phyloP scores from a whole-genome alignment of 2,113 vertebrate genomes.

The Isurus oxyrinchus region DNA sequence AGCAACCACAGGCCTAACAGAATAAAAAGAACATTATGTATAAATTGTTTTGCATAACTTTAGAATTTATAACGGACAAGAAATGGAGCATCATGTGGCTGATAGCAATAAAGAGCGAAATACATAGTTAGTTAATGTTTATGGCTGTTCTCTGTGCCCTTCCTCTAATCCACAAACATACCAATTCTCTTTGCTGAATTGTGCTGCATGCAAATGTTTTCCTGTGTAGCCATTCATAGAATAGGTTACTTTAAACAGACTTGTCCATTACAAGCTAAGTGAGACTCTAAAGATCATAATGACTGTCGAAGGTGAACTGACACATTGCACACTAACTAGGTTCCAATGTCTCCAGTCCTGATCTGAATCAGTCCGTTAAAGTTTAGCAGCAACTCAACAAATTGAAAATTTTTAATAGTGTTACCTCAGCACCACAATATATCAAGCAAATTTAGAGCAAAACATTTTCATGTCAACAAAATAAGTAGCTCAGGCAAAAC shows the following conservation, averaged over 20 bases:
- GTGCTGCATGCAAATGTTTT: neutral
- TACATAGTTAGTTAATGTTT: neutral
- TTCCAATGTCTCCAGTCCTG: neutral
- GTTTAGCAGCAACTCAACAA: neutral
- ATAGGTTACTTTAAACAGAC: neutral
- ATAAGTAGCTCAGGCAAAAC: neutral
- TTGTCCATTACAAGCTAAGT: neutral
- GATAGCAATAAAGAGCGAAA: neutral
- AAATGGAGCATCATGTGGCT: neutral
- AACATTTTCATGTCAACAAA: neutral
- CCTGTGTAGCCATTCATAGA: neutral
- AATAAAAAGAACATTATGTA: neutral
- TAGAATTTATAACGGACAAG: neutral
- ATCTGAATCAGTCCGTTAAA: neutral
- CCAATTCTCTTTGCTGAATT: neutral
- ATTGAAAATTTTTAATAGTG: neutral
- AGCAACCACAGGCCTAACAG: constrained; percentile 82
- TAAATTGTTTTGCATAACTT: neutral
- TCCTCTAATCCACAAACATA: neutral
- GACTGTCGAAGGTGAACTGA: neutral
- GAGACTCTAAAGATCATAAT: neutral
- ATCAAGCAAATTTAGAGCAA: neutral
- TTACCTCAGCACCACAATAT: neutral
- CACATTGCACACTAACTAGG: neutral
- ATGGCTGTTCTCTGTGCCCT: neutral